These are phyloP conservation scores for Tupaia tana DNA, from an alignment of 2,113 vertebrate species.

Conservation along the genomic window DNA sequence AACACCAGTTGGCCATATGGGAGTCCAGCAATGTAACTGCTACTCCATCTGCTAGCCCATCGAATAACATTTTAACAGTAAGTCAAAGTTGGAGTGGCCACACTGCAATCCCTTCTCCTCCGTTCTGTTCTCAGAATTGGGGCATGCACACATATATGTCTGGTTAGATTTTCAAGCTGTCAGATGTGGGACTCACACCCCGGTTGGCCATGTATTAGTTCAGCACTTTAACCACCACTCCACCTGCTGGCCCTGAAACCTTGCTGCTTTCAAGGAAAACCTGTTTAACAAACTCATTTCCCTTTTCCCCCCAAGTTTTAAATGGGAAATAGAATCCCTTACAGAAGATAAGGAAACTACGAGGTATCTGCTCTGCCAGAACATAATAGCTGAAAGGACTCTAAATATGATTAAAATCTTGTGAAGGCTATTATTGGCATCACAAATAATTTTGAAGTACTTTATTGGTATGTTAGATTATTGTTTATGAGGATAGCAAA, in stretches of 20 bases:
- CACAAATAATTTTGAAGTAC: background rate
- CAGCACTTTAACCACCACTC: no score
- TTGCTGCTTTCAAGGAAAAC: background rate
- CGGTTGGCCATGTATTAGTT: no score
- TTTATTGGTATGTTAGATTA: background rate
- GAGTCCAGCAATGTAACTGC: no score
- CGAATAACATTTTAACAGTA: no score
- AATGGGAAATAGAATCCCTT: background rate
- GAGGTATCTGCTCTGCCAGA: background rate
- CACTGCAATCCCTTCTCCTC: no score
- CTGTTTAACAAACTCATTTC: background rate
- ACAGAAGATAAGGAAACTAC: background rate
- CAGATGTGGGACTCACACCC: no score
- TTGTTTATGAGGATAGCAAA: background rate
- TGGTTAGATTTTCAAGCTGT: no score
- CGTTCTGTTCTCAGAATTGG: no score
- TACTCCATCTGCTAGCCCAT: no score
- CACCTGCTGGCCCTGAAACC: background rate
- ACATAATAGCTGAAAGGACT: background rate
- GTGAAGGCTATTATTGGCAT: background rate
- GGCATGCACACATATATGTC: no score
- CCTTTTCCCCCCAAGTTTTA: constrained; percentile 2
- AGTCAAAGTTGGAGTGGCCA: no score
- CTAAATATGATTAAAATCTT: background rate
- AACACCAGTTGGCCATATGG: no score